These are phyloP conservation scores for Bhutanitis thaidina DNA, from an alignment of 2,888 invertebrate species.

Conservation along the genomic window DNA sequence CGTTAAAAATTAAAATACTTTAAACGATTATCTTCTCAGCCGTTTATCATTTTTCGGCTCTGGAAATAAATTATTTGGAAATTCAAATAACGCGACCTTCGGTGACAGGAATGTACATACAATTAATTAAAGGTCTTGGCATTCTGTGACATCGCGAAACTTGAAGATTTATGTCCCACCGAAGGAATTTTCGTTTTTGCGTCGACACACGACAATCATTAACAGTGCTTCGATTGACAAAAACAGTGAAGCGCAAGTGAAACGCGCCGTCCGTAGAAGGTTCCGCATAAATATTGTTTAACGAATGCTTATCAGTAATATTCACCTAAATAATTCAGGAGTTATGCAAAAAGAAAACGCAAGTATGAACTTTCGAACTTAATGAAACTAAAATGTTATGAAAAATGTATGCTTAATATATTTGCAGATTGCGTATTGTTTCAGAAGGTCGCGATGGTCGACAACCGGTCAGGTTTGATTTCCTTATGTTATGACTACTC, in stretches of 20 bases:
- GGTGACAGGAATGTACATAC: conserved; percentile 57
- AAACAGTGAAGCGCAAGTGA: conserved; percentile 19
- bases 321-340: too few relatives aligned
- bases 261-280: neutral
- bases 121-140: conserved; percentile 65
- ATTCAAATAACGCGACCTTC: conserved; percentile 37
- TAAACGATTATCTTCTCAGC: neutral
- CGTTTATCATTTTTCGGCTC: conserved; percentile 8
- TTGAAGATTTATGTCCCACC: conserved; percentile 57
- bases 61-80: conserved; percentile 12
- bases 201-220: conserved; percentile 65
- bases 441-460: too few relatives aligned
- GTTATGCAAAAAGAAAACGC: too few relatives aligned
- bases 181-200: conserved; percentile 60
- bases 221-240: conserved; percentile 28
- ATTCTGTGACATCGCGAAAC: conserved; percentile 40
- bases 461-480: too few relatives aligned
- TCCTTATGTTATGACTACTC: too few relatives aligned
- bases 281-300: too few relatives aligned
- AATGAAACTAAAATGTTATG: too few relatives aligned
- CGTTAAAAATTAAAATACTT: neutral
- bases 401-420: too few relatives aligned
- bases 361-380: too few relatives aligned
- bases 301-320: too few relatives aligned
- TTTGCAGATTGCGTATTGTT: too few relatives aligned